Evolutionary conservation across 2,888 invertebrate species (phyloP).

Genomic region (Volucella zonaria): DNA sequence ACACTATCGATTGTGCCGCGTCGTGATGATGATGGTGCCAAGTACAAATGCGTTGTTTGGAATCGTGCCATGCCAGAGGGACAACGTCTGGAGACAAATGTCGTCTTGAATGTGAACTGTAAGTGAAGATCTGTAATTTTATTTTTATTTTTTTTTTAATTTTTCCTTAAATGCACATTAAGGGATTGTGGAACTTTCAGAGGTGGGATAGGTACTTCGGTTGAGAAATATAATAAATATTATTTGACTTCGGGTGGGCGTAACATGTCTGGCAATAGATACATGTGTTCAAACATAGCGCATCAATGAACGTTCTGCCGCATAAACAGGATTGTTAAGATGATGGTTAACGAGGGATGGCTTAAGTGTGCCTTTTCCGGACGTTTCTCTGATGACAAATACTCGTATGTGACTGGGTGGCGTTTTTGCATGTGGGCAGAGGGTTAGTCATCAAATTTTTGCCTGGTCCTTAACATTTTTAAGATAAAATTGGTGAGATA

Average conservation of each 20-base stretch:
- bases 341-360: background rate
- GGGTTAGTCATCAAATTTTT: no score
- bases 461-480: no score
- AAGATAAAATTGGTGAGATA: no score
- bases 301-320: slow-evolving; percentile 34
- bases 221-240: slow-evolving; percentile 24
- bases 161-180: slow-evolving; percentile 25
- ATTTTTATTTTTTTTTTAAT: slow-evolving; percentile 46
- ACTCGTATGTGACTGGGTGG: no score
- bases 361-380: background rate
- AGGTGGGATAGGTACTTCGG: background rate
- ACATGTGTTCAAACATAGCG: background rate
- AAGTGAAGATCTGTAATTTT: slow-evolving; percentile 83
- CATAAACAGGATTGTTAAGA: slow-evolving; percentile 7
- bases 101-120: slow-evolving; percentile 94
- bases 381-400: no score
- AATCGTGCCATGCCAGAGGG: slow-evolving; percentile 94
- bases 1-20: slow-evolving; percentile 90
- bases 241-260: slow-evolving; percentile 14
- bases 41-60: slow-evolving; percentile 93
- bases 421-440: no score
- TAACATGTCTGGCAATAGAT: background rate
- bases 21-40: slow-evolving; percentile 92
- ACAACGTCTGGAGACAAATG: slow-evolving; percentile 90
- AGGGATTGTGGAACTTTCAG: slow-evolving; percentile 18